These are phyloP conservation scores for Collichthys lucidus DNA, from an alignment of 2,113 vertebrate genomes.

Conservation along the genomic window DNA sequence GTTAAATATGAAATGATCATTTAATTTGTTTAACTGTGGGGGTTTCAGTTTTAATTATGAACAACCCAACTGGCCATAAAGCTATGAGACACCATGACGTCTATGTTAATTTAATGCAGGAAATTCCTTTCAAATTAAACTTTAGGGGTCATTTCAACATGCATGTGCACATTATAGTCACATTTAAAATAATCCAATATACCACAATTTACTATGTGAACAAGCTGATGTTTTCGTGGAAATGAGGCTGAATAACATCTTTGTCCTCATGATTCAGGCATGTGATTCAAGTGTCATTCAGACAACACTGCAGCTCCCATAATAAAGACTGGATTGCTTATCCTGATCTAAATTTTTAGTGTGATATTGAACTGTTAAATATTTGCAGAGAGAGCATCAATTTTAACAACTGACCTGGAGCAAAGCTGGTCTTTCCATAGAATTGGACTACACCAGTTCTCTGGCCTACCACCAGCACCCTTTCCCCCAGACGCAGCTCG, in stretches of 20 bases:
- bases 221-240: background rate
- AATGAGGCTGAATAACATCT: background rate
- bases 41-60: background rate
- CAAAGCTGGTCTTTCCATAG: slow-evolving; percentile 93
- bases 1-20: background rate
- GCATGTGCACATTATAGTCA: background rate
- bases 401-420: slow-evolving; percentile 87
- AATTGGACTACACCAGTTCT: slow-evolving; percentile 92
- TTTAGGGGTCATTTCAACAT: background rate
- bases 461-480: slow-evolving; percentile 95
- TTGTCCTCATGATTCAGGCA: background rate
- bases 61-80: background rate
- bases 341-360: background rate
- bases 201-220: background rate
- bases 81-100: background rate
- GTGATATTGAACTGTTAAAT: background rate
- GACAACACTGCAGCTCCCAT: background rate
- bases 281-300: background rate
- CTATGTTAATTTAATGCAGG: no score
- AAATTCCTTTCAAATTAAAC: background rate
- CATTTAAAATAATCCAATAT: background rate
- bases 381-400: background rate
- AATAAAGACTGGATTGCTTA: background rate
- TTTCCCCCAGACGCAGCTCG: slow-evolving; percentile 89
- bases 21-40: background rate